Conservation (phyloP, 2,113 vertebrate species). For the Ciconia stormi region DNA sequence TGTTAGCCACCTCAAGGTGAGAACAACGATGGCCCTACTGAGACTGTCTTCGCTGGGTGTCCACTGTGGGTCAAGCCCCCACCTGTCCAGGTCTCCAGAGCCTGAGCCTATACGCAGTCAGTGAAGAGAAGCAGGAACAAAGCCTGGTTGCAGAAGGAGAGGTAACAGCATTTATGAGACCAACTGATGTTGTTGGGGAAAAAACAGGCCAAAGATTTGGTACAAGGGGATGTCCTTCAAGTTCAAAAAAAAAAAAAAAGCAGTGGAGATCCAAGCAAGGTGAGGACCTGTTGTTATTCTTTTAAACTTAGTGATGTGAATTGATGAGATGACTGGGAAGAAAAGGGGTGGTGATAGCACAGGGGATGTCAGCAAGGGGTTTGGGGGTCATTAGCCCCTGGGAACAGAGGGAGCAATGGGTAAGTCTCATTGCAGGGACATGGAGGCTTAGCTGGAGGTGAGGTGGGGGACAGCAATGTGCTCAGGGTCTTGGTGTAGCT, state of each 20-base stretch:
- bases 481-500: background rate
- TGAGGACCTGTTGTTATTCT: background rate
- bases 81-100: background rate
- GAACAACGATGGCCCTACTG: rapidly evolving
- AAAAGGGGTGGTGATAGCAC: background rate
- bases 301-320: background rate
- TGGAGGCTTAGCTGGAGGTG: background rate
- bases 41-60: rapidly evolving
- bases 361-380: background rate
- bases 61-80: background rate
- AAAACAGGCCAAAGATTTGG: background rate
- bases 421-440: background rate
- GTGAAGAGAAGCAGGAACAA: background rate
- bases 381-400: background rate
- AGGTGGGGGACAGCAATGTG: background rate
- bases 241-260: background rate
- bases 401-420: background rate
- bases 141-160: background rate
- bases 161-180: background rate
- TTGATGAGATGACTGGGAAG: background rate
- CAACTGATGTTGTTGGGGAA: background rate
- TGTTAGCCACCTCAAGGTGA: background rate
- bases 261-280: background rate
- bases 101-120: too few species aligned
- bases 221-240: background rate